Evolutionary conservation across 2,888 invertebrate species (phyloP).

Genomic region (Maniola hyperantus): DNA sequence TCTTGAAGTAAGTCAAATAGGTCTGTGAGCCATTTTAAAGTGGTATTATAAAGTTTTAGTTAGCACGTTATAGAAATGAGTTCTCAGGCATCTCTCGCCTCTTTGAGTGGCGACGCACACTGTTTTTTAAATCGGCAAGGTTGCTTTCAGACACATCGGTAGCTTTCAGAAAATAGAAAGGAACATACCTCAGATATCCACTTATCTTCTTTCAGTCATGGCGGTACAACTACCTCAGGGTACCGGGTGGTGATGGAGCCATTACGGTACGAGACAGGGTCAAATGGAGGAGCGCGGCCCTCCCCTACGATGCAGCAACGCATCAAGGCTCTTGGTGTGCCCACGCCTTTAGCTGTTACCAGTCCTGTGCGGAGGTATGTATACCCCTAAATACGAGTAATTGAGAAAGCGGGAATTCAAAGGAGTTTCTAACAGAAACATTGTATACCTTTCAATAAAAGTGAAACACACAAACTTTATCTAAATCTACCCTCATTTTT

Average conservation of each 20-base stretch:
- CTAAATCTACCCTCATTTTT: background rate
- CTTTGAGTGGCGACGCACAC: too few species aligned
- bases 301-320: constrained; percentile 95
- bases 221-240: constrained; percentile 69
- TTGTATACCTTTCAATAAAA: background rate
- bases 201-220: constrained; percentile 63
- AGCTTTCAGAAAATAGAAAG: too few species aligned
- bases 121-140: too few species aligned
- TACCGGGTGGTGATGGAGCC: constrained; percentile 81
- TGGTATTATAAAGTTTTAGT: too few species aligned
- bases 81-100: too few species aligned
- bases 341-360: constrained; percentile 93
- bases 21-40: too few species aligned
- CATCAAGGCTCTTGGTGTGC: constrained; percentile 94
- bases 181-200: constrained; percentile 74
- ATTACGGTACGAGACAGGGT: constrained; percentile 69
- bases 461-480: background rate
- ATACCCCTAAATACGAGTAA: background rate
- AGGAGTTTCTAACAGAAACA: background rate
- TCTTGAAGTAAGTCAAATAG: too few species aligned
- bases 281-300: constrained; percentile 74
- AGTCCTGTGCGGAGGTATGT: constrained; percentile 93
- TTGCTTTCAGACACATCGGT: too few species aligned
- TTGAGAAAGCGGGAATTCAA: constrained; percentile 18
- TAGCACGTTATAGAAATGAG: too few species aligned